Base-by-base conservation (phyloP, 1,140 invertebrate species). In the Heliconius himera region DNA sequence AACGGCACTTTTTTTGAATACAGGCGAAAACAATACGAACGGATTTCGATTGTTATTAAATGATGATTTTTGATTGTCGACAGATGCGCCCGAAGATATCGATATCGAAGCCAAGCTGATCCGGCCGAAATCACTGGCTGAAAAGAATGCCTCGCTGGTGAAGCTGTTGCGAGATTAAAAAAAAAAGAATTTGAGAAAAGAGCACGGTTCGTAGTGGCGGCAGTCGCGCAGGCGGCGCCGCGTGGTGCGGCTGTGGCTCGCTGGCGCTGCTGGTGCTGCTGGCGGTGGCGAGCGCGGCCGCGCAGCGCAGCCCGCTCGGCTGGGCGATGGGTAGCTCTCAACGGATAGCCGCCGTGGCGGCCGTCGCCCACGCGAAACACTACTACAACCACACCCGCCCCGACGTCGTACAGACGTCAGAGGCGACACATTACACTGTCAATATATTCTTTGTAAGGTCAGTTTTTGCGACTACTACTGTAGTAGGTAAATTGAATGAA, bases 281-380 rank as follows among this genome's bases (percentile, higher is more conserved):
- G 88, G 82, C 89, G 87, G 87, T 90, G 89, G 89, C 88, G 87
- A 87, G 86, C 80, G 86, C 85, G 80, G 87, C 87, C 22, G 91
- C 91, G 33, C 93, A 94, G 86, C 91, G 90, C 75, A 93, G 91
- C 91, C 93, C 93, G 70, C 89, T 94, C 81, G 88, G 93, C 85
- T 94, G 93, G 93, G 93, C 93, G 74, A 94, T 94, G 93, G 91
- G 93, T 83, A 91, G 91, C 90, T 89, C 93, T 56, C 93, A 93
- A 81, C 87, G 93, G 8, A 83, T 94, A 29, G 93, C 93, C 73
- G 93, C 93, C 46, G 90, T 93, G 5, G 93, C 93, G 70, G 93
- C 93, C 8, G 90, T 91, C 16, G 89, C 93, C 0, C 91, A 94
- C 56, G 89, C 89, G 36, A 89, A 89, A 74, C 89, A 90, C 56